phyloP scores from a whole-genome alignment of 2,113 vertebrate species.

The Oncorhynchus mykiss region DNA sequence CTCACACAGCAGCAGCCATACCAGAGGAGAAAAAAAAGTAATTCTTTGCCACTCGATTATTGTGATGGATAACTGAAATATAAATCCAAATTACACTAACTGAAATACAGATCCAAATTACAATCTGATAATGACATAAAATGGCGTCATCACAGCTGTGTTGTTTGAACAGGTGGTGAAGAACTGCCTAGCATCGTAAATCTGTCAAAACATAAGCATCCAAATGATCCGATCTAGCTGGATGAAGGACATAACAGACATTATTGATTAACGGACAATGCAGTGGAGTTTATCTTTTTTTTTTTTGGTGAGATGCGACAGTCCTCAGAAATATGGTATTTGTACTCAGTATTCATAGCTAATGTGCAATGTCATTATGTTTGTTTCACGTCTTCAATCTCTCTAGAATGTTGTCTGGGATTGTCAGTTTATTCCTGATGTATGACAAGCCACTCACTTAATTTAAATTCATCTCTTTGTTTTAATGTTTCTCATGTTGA shows the following conservation, averaged over 20 bases:
- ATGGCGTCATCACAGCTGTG: slow-evolving; percentile 41
- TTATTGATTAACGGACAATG: slow-evolving; percentile 30
- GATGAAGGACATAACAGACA: slow-evolving; percentile 26
- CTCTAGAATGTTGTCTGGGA: slow-evolving; percentile 55
- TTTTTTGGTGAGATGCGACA: slow-evolving; percentile 15
- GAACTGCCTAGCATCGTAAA: slow-evolving; percentile 38
- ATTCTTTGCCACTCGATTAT: background rate
- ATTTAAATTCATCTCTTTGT: slow-evolving; percentile 49
- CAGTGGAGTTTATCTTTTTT: slow-evolving; percentile 22
- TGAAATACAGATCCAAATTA: slow-evolving; percentile 26
- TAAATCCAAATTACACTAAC: slow-evolving; percentile 22
- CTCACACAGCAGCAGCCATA: background rate
- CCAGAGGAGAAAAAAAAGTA: slow-evolving; percentile 1
- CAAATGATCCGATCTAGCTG: slow-evolving; percentile 34
- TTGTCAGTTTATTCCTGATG: slow-evolving; percentile 53
- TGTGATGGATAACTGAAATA: slow-evolving; percentile 22
- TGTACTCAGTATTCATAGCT: slow-evolving; percentile 30
- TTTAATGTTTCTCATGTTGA: background rate
- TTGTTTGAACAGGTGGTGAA: slow-evolving; percentile 39
- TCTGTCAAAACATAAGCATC: slow-evolving; percentile 41
- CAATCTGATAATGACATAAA: slow-evolving; percentile 32
- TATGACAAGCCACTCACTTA: slow-evolving; percentile 50
- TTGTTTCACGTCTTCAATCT: slow-evolving; percentile 59
- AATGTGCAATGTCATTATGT: slow-evolving; percentile 52
- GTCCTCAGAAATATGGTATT: slow-evolving; percentile 46